Evolutionary conservation across 2,113 vertebrate species (phyloP).

Genomic region (Arenaria interpres): DNA sequence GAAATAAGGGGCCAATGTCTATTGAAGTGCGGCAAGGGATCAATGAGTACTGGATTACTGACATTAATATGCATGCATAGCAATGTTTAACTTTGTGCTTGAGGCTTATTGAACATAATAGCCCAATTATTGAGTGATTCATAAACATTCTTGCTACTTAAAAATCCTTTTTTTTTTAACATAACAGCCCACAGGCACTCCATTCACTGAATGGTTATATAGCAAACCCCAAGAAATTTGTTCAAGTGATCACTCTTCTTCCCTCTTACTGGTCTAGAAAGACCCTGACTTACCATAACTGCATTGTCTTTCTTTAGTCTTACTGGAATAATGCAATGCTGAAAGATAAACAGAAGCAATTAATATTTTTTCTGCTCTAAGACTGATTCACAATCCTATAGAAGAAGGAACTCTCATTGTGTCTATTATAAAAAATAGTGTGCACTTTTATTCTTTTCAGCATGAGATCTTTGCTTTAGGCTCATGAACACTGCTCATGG

Average conservation of each 20-base stretch:
- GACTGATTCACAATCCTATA: not conserved
- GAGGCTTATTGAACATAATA: not conserved
- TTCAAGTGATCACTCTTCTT: not conserved
- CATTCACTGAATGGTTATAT: not conserved
- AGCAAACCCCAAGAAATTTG: not conserved
- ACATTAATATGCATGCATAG: not conserved
- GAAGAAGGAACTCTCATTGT: not conserved
- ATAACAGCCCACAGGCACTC: not conserved
- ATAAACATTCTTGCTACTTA: not conserved
- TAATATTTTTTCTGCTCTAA: not conserved
- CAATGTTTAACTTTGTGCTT: not conserved
- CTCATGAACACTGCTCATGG: not conserved
- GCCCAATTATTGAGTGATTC: not conserved
- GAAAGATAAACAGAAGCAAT: conserved; percentile 42
- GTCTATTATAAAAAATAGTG: not conserved
- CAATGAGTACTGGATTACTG: not conserved
- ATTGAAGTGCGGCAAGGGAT: not conserved
- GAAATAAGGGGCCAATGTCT: not conserved
- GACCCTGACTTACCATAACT: conserved; percentile 70
- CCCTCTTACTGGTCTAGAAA: not conserved
- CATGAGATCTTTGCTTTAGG: not conserved
- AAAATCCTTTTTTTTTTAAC: not conserved
- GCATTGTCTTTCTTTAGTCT: conserved; percentile 60
- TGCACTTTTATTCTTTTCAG: not conserved
- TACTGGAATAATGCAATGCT: conserved; percentile 20